Evolutionary conservation across 2,888 invertebrate species (phyloP).

Genomic region (Tryphoninae sp.): DNA sequence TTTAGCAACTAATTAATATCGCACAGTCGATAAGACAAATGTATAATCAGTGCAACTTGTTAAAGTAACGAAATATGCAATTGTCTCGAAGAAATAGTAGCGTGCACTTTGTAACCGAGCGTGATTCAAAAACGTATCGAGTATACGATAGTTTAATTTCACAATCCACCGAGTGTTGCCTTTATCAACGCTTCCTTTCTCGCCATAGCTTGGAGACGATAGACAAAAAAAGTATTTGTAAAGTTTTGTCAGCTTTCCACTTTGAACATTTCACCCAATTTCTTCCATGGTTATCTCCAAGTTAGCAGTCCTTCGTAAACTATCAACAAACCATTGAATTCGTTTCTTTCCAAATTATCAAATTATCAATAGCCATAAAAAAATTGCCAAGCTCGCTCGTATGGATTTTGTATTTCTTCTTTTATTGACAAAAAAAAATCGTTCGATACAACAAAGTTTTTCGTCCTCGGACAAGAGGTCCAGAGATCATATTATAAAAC

Average conservation of each 20-base stretch:
- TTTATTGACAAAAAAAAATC: background rate
- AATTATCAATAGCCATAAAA: background rate
- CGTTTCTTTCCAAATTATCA: slow-evolving; percentile 15
- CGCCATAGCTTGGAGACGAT: slow-evolving; percentile 54
- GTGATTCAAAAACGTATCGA: background rate
- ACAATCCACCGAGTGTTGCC: slow-evolving; percentile 28
- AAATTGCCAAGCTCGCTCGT: too few relatives aligned
- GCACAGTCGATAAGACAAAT: background rate
- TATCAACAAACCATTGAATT: background rate
- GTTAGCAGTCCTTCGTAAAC: slow-evolving; percentile 27
- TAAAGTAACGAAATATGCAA: background rate
- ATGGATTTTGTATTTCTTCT: too few relatives aligned
- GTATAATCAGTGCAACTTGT: background rate
- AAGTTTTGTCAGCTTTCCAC: slow-evolving; percentile 56
- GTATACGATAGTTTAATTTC: background rate
- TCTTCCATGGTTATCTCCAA: slow-evolving; percentile 57
- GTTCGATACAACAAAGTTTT: slow-evolving; percentile 9
- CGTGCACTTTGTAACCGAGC: background rate
- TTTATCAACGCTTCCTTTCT: slow-evolving; percentile 52
- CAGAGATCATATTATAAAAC: slow-evolving; percentile 29
- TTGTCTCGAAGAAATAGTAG: background rate
- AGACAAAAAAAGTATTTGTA: slow-evolving; percentile 24
- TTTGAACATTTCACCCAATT: slow-evolving; percentile 49
- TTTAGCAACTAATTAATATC: background rate
- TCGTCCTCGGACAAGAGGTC: slow-evolving; percentile 14